phyloP scores from a whole-genome alignment of 2,113 vertebrate genomes.

The Eolophus roseicapilla region DNA sequence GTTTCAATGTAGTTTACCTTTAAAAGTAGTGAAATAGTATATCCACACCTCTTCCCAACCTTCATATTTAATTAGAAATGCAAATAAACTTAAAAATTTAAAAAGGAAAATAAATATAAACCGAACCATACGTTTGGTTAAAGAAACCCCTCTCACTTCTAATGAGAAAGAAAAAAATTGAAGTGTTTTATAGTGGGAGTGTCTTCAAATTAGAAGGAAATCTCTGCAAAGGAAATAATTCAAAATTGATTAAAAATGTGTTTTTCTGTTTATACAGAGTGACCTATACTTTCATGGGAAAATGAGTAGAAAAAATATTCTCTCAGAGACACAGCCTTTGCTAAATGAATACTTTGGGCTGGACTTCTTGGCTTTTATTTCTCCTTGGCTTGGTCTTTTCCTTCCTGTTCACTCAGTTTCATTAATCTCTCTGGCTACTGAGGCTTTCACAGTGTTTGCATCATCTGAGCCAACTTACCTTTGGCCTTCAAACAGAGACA shows the following conservation, averaged over 20 bases:
- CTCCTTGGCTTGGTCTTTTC: not conserved
- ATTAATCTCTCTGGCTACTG: not conserved
- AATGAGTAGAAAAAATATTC: not conserved
- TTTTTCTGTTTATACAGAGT: not conserved
- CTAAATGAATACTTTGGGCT: not conserved
- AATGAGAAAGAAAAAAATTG: not conserved
- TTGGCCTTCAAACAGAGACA: not conserved
- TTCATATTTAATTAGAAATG: not conserved
- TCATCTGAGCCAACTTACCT: not conserved
- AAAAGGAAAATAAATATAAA: not conserved
- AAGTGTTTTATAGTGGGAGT: not conserved
- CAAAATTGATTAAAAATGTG: not conserved
- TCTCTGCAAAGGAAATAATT: not conserved
- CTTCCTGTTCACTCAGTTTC: not conserved
- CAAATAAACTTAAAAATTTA: not conserved
- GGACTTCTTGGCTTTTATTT: not conserved
- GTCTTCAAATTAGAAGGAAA: not conserved
- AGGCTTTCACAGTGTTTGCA: not conserved
- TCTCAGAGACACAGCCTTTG: not conserved
- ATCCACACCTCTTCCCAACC: not conserved
- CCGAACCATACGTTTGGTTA: accelerated
- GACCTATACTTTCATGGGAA: not conserved
- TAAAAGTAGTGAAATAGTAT: not conserved
- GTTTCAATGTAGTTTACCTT: not conserved
- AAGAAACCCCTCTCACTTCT: not conserved